Base-by-base conservation (phyloP, 1,140 invertebrate genomes). In the Zaprionus camerounensis region DNA sequence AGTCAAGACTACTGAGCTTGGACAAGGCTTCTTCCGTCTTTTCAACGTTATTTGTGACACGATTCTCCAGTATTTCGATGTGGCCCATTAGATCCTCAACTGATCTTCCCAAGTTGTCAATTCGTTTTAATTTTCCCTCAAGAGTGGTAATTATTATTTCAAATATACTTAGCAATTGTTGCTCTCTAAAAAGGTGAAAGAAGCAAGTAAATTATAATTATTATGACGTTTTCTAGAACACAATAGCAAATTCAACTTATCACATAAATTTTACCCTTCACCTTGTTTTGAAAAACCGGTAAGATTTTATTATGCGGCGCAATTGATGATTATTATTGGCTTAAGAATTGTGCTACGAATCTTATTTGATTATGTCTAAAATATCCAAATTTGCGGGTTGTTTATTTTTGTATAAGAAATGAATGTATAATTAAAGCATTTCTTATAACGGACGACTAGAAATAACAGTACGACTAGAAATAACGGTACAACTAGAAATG, bases 161-260 rank as follows among this genome's bases (percentile, higher is more conserved):
- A 93, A 98, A 97, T 34, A 98, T 96, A 83, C 97, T 96, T 92
- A 97, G 97, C 44, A 98, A 94, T 92, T 97, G 97, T 91, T 97
- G 96, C 92, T 98, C 97, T 93, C 97, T 98, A 95, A 55, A 64
- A 31, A 17, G n/a, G n/a, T 41, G n/a, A 17, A 38, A 38, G 12
- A 15, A 17, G 3, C 6, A 44, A 17, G 3, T 44, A 44, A 44
- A 44, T 44, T n/a, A 44, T n/a, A 3, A 44, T 44, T n/a, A 17
- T 2, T 15, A 44, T 7, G 11, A 34, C 31, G 31, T 34, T 17
- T 44, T 44, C 6, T 7, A 44, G n/a, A 17, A 17, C 5, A 17
- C 6, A 44, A 44, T 26, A 7, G 41, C n/a, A n/a, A 44, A 41
- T n/a, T 41, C 5, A 41, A n/a, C 38, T n/a, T 2, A 41, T 41